Conservation (phyloP, 2,797 vertebrate genomes). For the Nannoperca australis region DNA sequence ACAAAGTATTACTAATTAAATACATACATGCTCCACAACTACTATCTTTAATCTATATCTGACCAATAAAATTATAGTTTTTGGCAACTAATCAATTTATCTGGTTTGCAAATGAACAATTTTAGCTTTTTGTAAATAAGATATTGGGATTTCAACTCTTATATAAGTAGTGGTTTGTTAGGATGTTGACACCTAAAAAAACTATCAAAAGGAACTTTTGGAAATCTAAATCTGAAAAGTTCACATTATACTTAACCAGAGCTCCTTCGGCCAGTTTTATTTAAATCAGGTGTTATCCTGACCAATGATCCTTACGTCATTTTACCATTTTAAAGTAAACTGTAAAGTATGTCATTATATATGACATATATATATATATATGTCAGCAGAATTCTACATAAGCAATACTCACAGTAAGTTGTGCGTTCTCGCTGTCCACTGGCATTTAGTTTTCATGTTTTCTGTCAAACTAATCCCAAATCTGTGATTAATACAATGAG, state of each 20-base stretch:
- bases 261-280: background rate
- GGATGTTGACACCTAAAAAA: background rate
- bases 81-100: background rate
- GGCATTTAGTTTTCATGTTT: constrained; percentile 30
- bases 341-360: background rate
- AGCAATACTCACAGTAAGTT: background rate
- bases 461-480: constrained; percentile 38
- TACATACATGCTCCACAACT: background rate
- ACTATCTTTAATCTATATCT: background rate
- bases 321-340: too few species aligned
- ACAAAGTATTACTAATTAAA: background rate
- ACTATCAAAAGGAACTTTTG: background rate
- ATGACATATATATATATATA: too few species aligned
- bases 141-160: background rate
- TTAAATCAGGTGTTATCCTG: background rate
- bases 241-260: background rate
- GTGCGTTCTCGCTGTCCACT: background rate
- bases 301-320: too few species aligned
- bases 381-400: background rate
- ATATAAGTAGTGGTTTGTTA: background rate
- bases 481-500: constrained; percentile 30
- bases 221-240: background rate
- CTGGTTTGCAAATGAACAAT: too few species aligned
- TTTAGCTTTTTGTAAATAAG: too few species aligned
- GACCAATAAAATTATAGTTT: background rate